Evolutionary conservation across 2,888 invertebrate genomes (phyloP).

Genomic region (Adelphocoris suturalis): DNA sequence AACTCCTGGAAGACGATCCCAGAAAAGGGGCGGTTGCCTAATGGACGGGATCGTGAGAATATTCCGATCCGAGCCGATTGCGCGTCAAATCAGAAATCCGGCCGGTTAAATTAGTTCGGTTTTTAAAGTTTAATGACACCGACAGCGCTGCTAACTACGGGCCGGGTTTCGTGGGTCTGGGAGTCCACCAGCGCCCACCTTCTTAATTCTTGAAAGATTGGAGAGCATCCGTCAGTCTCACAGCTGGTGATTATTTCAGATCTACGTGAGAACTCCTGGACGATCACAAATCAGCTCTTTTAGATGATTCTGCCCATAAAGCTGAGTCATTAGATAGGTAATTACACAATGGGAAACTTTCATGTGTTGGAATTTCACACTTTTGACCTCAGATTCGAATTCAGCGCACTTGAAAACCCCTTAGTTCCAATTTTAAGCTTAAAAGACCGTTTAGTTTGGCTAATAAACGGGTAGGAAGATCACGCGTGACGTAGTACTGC

Average conservation of each 20-base stretch:
- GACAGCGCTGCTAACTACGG: neutral
- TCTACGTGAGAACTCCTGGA: too few species aligned
- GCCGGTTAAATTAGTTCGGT: slow-evolving; percentile 34
- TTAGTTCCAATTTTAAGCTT: too few species aligned
- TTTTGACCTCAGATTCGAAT: too few species aligned
- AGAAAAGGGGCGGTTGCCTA: neutral
- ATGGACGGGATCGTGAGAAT: slow-evolving; percentile 41
- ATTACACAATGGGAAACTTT: too few species aligned
- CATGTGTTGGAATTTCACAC: too few species aligned
- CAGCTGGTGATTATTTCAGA: neutral
- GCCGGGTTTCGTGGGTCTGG: neutral
- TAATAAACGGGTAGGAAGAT: too few species aligned
- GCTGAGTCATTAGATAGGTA: too few species aligned
- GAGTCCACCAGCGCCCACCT: neutral
- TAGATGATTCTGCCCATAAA: too few species aligned
- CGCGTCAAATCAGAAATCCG: slow-evolving; percentile 37
- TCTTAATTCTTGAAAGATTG: slow-evolving; percentile 15
- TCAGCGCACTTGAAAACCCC: too few species aligned
- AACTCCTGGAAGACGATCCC: neutral
- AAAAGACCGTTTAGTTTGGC: too few species aligned
- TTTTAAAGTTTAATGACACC: slow-evolving; percentile 13
- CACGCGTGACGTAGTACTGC: too few species aligned
- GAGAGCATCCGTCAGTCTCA: neutral
- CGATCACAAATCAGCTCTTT: too few species aligned
- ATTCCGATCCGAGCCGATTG: slow-evolving; percentile 50